A percentile compares a stretch with the other conserved stretches of the same genome.
Conservation (phyloP, 2,797 vertebrate genomes). For the Ficedula albicollis region DNA sequence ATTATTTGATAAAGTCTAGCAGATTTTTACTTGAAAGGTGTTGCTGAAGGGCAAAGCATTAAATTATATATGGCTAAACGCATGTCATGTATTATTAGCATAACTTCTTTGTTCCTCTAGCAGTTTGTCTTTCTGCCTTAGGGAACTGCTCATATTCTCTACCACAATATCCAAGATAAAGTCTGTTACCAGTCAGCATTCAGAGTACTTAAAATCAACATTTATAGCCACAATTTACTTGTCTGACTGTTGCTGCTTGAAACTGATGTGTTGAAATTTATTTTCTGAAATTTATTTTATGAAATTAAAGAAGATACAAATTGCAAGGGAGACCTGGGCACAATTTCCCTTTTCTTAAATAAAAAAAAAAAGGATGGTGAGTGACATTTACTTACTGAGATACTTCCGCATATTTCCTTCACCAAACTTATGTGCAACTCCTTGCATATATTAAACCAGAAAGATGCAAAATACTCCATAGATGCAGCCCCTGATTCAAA, state of each 20-base stretch:
- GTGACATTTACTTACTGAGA: background rate
- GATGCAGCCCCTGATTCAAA: background rate
- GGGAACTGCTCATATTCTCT: background rate
- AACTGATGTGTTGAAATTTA: background rate
- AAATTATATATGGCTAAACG: background rate
- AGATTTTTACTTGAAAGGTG: conserved; percentile 3
- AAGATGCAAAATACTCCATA: background rate
- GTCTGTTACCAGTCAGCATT: background rate
- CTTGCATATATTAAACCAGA: background rate
- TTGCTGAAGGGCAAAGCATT: background rate
- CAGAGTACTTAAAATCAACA: background rate
- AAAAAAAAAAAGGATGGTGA: rapidly evolving
- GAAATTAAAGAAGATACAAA: background rate
- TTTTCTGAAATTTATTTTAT: background rate
- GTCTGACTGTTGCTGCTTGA: background rate
- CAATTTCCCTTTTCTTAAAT: background rate
- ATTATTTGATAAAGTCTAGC: background rate
- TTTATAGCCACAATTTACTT: background rate
- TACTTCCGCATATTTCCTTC: background rate
- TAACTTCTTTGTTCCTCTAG: background rate
- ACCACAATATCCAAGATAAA: background rate
- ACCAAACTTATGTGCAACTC: background rate
- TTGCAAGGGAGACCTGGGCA: background rate
- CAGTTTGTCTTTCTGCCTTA: background rate
- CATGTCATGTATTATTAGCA: background rate